Conservation (phyloP, 2,797 vertebrate genomes). For the Ispidina picta region DNA sequence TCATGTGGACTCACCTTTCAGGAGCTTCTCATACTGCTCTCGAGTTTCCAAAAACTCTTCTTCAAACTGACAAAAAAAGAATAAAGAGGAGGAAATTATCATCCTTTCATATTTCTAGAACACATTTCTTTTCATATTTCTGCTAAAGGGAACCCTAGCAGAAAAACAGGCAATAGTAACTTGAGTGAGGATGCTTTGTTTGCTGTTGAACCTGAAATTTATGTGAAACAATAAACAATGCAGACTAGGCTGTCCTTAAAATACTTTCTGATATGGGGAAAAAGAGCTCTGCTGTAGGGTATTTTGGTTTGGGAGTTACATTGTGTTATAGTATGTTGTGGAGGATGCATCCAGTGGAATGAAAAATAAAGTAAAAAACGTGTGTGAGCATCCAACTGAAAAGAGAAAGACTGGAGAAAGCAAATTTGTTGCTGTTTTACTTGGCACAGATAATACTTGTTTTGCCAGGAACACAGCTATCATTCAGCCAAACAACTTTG, state of each 20-base stretch:
- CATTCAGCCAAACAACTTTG: background rate
- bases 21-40: constrained; percentile 82
- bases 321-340: background rate
- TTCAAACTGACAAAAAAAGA: constrained; percentile 82
- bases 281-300: background rate
- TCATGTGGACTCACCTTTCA: constrained; percentile 73
- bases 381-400: background rate
- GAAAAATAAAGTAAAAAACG: background rate
- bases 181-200: background rate
- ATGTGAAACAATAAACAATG: background rate
- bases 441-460: background rate
- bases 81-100: background rate
- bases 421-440: background rate
- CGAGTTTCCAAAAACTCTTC: constrained; percentile 81
- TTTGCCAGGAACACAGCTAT: background rate
- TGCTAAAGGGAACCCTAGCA: background rate
- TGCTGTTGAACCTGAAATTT: background rate
- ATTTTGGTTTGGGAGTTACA: background rate
- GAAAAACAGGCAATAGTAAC: background rate
- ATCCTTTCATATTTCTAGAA: background rate
- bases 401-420: background rate
- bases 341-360: background rate
- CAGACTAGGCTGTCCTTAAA: background rate
- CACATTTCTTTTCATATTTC: background rate
- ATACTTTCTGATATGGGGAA: background rate